These are phyloP conservation scores for Drosophila guanche DNA, from an alignment of 1,140 invertebrate species.

Conservation along the genomic window DNA sequence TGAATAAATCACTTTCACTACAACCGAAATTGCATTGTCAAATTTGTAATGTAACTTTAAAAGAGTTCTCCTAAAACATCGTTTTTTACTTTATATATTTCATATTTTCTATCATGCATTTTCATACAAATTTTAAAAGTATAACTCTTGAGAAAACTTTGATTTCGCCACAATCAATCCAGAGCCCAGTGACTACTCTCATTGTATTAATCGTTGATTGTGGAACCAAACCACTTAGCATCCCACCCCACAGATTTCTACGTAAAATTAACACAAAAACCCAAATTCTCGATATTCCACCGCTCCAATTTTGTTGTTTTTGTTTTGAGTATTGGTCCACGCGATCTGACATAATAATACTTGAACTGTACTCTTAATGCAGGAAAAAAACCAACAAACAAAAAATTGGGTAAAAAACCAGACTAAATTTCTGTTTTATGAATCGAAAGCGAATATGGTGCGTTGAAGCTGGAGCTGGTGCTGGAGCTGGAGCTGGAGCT, in stretches of 20 bases:
- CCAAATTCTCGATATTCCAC: slow-evolving; percentile 23
- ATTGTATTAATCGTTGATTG: neutral
- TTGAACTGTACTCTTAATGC: neutral
- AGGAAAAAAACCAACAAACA: neutral
- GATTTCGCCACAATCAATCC: too few relatives aligned
- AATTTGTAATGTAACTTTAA: too few relatives aligned
- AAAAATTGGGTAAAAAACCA: slow-evolving; percentile 3
- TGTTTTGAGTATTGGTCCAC: slow-evolving; percentile 16
- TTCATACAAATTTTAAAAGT: too few relatives aligned
- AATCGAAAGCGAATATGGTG: slow-evolving; percentile 71
- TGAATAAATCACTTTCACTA: too few relatives aligned
- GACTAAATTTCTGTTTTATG: slow-evolving; percentile 66
- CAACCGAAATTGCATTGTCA: too few relatives aligned
- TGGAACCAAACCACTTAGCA: slow-evolving; percentile 38
- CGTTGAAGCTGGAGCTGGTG: slow-evolving; percentile 36
- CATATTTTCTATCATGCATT: too few relatives aligned
- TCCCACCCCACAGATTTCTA: slow-evolving; percentile 16
- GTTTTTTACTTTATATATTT: too few relatives aligned
- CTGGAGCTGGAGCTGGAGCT: slow-evolving; percentile 51
- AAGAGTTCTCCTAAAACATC: too few relatives aligned
- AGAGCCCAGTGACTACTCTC: too few relatives aligned
- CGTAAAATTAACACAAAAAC: slow-evolving; percentile 41
- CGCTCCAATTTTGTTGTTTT: slow-evolving; percentile 18
- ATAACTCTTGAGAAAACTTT: too few relatives aligned
- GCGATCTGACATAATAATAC: slow-evolving; percentile 36